Conservation (phyloP, 1,140 invertebrate genomes). For the Campodea augens region DNA sequence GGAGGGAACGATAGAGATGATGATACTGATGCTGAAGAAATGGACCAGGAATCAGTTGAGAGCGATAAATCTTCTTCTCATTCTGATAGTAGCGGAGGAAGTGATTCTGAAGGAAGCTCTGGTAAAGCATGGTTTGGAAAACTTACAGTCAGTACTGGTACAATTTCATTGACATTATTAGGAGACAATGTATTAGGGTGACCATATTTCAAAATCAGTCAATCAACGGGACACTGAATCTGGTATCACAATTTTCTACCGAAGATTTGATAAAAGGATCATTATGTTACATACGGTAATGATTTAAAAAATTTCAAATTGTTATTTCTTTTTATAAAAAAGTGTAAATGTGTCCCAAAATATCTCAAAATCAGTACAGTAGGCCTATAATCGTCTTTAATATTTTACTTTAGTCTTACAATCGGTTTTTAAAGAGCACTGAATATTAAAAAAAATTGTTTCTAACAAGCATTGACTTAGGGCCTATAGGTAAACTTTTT, state of each 20-base stretch:
- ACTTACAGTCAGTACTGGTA: background rate
- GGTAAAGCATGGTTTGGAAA: conserved; percentile 16
- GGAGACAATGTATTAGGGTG: background rate
- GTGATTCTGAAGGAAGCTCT: conserved; percentile 29
- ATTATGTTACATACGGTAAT: too few relatives aligned
- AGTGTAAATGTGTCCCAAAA: too few relatives aligned
- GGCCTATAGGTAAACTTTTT: too few relatives aligned
- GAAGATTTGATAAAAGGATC: background rate
- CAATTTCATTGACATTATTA: conserved; percentile 4
- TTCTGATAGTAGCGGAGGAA: conserved; percentile 18
- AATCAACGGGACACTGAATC: conserved; percentile 1
- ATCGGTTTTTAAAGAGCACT: too few relatives aligned
- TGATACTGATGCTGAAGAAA: conserved; percentile 26
- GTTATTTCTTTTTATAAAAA: too few relatives aligned
- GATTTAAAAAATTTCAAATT: too few relatives aligned
- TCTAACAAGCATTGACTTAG: too few relatives aligned
- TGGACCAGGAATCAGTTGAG: conserved; percentile 28
- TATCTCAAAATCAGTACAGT: too few relatives aligned
- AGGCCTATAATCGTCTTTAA: too few relatives aligned
- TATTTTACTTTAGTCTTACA: too few relatives aligned
- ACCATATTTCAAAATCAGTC: background rate
- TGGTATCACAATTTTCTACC: conserved; percentile 1
- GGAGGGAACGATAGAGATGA: conserved; percentile 23
- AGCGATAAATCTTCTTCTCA: conserved; percentile 25
- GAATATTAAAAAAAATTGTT: too few relatives aligned